A percentile compares a stretch with the other conserved stretches of the same genome.
These are phyloP conservation scores for Antheraea yamamai DNA, from an alignment of 2,888 invertebrate genomes.

Conservation along the genomic window DNA sequence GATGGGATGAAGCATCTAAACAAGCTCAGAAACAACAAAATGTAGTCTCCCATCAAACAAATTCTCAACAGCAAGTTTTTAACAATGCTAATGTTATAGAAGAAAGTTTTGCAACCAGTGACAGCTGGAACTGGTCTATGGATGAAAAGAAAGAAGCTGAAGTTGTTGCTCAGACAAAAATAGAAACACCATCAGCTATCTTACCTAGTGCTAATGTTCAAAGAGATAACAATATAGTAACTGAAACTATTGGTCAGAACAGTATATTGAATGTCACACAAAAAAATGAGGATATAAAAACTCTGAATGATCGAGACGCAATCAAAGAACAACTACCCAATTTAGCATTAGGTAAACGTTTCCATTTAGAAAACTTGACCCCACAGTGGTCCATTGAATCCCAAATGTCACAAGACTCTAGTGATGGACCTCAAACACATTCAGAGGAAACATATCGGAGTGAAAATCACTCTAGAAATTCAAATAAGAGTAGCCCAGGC, in stretches of 20 bases:
- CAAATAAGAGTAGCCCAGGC: constrained; percentile 73
- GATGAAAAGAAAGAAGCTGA: constrained; percentile 70
- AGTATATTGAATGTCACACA: constrained; percentile 41
- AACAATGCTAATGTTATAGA: constrained; percentile 78
- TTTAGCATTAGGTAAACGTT: constrained; percentile 69
- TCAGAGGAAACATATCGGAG: constrained; percentile 84
- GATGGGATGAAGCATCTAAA: constrained; percentile 81
- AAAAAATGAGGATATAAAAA: constrained; percentile 56
- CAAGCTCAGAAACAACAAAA: constrained; percentile 57
- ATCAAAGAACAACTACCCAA: constrained; percentile 71
- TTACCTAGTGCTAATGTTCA: constrained; percentile 36
- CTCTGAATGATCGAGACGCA: constrained; percentile 66
- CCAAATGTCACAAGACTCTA: constrained; percentile 85
- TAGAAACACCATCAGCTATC: constrained; percentile 37
- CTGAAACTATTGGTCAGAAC: constrained; percentile 37
- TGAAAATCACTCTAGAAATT: constrained; percentile 81
- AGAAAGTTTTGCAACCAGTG: constrained; percentile 81
- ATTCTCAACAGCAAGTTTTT: constrained; percentile 40
- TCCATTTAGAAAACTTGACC: constrained; percentile 71
- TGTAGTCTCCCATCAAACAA: constrained; percentile 28
- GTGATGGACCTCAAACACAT: constrained; percentile 83
- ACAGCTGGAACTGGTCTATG: constrained; percentile 84
- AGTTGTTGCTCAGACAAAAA: constrained; percentile 29
- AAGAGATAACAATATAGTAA: constrained; percentile 40
- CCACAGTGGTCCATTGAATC: constrained; percentile 86